Base-by-base conservation (phyloP, 35 echinoderm and acorn worm genomes). In the Apostichopus japonicus region DNA sequence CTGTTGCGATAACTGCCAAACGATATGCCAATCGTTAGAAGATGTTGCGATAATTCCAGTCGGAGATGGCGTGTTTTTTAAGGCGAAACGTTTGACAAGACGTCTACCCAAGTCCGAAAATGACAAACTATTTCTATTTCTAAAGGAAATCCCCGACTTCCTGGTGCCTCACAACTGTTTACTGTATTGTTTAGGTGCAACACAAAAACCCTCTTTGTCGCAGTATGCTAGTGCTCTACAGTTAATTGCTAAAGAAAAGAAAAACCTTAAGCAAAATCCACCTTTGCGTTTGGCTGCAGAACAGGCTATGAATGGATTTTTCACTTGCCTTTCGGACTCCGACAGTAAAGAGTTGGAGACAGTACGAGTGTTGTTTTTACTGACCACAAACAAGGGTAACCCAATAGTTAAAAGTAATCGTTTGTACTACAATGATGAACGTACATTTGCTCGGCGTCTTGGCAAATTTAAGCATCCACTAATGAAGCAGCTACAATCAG, bases 341-440 rank as follows among this genome's bases (percentile, higher is more conserved):
- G 33, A 44, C 33, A 52, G 51, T 4, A 56, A 0, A 55, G 15
- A 87, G 0, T 56, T 87, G 5, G 14, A n/a, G 4, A 24, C 14
- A 0, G n/a, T 87, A 21, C n/a, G 0, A 56, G 17, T 23, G 22
- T 55, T 87, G 5, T 55, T 61, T 54, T 58, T 87, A 61, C 56
- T 61, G 57, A 87, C 83, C 53, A 65, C 19, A 61, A 0, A 23
- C 63, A 75, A 33, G 59, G 44, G 72, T 16, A 89, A 51, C 6
- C 14, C 14, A 53, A 15, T 89, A 8, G 1, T 72, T 33, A 6
- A 25, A 67, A 89, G 86, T 65, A 72, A 61, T 1, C 17, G 63
- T 23, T 16, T 89, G 27, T 89, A 52, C 16, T 89, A 27, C 67
- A 89, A 89, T 89, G 86, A 89, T 25, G 86, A 51, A 72, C 86